Evolutionary conservation across 2,113 vertebrate genomes (phyloP), one percentile per base, ranked within the genome.

Genomic region (Calidris pugnax): DNA sequence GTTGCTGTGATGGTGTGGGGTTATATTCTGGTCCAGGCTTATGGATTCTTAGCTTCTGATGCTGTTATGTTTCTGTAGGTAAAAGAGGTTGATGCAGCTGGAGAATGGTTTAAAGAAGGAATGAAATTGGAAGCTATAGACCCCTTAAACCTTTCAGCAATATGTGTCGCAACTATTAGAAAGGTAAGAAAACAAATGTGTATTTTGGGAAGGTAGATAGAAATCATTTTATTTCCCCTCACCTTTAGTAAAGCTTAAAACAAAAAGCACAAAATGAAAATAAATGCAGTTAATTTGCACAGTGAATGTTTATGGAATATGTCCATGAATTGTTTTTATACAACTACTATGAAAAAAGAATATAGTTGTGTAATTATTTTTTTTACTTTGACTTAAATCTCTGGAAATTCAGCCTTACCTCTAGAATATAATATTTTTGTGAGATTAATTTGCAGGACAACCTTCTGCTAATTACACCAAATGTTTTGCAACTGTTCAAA

Each of bases 121-220:
- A 99, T 99, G 99, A 99, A 99, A 97, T 95, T 99, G 93, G 99
- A 99, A 98, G 99, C 99, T 96, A 99, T 99, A 87, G 99, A 99
- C 84, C 99, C 99, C 67, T 98, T 99, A 97, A 99, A 99, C 97
- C 99, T 99, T 97, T 99, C 99, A 53, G 99, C 99, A 97, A 99
- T 99, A 98, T 99, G 99, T 98, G 99, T 99, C 69, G 99, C 99
- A 93, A 99, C 99, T 93, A 99, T 99, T 97, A 98, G 99, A 98
- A 99, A 99, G 99, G 99, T 99, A 96, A 98, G 97, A 83, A 59
- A 55, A 63, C 33, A 74, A 81, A 41, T 35, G 4, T 60, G 28
- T 11, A 0, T 84, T 91, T 88, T 47, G 27, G 60, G 35, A 59
- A 89, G 66, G 41, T 15, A 37, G 28, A 51, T 32, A 4, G 30